Evolutionary conservation across 2,888 invertebrate genomes (phyloP).

Genomic region (Ariolimax columbianus): DNA sequence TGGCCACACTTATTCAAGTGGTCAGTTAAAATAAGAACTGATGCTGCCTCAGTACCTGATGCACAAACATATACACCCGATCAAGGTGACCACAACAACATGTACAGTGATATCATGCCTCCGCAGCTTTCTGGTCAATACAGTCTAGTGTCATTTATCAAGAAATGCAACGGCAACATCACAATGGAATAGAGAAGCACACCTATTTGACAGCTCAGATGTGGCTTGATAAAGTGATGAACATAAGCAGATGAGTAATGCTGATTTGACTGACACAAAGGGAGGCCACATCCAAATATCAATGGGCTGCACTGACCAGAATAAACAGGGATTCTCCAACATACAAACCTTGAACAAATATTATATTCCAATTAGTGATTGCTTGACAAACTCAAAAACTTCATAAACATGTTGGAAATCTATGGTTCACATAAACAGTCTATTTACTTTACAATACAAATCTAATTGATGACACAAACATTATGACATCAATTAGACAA

Average conservation of each 20-base stretch:
- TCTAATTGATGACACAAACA: no score
- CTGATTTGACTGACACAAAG: constrained; percentile 12
- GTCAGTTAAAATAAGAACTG: neutral
- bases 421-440: no score
- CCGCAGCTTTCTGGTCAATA: constrained; percentile 28
- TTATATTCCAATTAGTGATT: no score
- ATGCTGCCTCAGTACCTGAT: constrained; percentile 47
- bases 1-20: neutral
- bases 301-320: constrained; percentile 41
- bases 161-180: neutral
- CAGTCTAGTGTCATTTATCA: constrained; percentile 39
- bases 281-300: neutral
- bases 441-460: no score
- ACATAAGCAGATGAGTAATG: constrained; percentile 34
- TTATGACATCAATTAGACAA: no score
- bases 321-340: neutral
- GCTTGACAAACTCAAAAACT: no score
- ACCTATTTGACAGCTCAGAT: neutral
- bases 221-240: neutral
- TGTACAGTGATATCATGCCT: constrained; percentile 19
- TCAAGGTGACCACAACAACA: neutral
- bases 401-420: no score
- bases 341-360: no score
- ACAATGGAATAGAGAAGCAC: neutral
- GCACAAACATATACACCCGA: constrained; percentile 2